Conservation (phyloP, 2,888 invertebrate genomes). For the Polydrusus tereticollis region DNA sequence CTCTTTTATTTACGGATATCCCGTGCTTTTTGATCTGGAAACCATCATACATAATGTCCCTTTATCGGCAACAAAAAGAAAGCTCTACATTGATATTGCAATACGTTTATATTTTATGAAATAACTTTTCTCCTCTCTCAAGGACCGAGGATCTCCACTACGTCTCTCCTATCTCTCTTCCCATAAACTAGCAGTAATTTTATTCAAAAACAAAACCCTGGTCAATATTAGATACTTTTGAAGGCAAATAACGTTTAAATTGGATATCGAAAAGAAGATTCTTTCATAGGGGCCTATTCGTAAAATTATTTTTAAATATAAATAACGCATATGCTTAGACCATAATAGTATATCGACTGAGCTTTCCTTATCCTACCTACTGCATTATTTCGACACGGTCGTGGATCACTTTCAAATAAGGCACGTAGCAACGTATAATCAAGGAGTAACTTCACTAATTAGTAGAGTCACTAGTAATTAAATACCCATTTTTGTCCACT, state of each 20-base stretch:
- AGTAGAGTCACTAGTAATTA: too few species aligned
- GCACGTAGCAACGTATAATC: too few species aligned
- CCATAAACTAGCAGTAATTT: slow-evolving; percentile 35
- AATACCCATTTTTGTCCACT: too few species aligned
- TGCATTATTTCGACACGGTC: too few species aligned
- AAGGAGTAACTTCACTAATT: too few species aligned
- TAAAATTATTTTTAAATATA: neutral
- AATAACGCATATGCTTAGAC: neutral
- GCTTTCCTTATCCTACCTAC: too few species aligned
- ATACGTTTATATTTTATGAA: slow-evolving; percentile 60
- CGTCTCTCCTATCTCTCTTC: slow-evolving; percentile 15
- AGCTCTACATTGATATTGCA: slow-evolving; percentile 42
- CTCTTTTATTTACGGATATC: slow-evolving; percentile 25
- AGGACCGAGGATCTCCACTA: slow-evolving; percentile 21
- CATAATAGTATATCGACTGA: too few species aligned
- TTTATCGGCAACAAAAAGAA: slow-evolving; percentile 47
- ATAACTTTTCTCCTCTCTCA: slow-evolving; percentile 54
- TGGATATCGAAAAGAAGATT: slow-evolving; percentile 53
- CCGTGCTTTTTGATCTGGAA: slow-evolving; percentile 38
- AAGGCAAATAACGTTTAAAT: slow-evolving; percentile 61
- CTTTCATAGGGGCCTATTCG: slow-evolving; percentile 4
- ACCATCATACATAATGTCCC: slow-evolving; percentile 45
- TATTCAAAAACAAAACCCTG: slow-evolving; percentile 47
- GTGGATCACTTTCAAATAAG: too few species aligned
- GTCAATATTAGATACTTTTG: slow-evolving; percentile 60